Evolutionary conservation across 1,140 invertebrate genomes (phyloP).

Genomic region (Sarcophaga bullata): DNA sequence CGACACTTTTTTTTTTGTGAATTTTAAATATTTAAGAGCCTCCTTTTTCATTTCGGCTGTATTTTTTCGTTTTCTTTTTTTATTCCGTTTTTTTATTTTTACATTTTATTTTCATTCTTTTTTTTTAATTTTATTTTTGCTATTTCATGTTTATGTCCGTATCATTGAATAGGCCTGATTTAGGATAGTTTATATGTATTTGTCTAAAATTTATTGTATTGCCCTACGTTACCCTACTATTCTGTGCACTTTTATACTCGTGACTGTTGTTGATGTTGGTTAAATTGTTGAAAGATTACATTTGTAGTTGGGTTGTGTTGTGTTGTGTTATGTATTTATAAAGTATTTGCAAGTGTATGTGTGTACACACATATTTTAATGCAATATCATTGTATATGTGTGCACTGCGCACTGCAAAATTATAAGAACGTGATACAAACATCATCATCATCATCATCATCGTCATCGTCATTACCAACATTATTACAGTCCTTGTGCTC

Average conservation of each 20-base stretch:
- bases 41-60: too few species aligned
- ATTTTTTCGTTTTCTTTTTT: neutral
- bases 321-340: too few species aligned
- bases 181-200: neutral
- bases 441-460: too few species aligned
- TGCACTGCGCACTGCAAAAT: slow-evolving; percentile 14
- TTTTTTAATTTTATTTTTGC: neutral
- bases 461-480: too few species aligned
- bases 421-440: too few species aligned
- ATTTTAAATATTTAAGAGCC: too few species aligned
- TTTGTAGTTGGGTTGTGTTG: neutral
- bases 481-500: too few species aligned
- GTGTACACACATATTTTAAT: neutral
- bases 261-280: neutral
- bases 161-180: neutral
- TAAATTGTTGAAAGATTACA: slow-evolving; percentile 1
- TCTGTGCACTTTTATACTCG: too few species aligned
- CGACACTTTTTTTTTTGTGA: too few species aligned
- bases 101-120: neutral
- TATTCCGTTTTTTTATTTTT: neutral
- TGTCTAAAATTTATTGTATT: neutral
- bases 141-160: neutral
- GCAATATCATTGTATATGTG: neutral
- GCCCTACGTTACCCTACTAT: neutral
- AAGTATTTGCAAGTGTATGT: neutral